Conservation (phyloP, 1,140 invertebrate genomes). For the Pseudomyrmex dendroicus region DNA sequence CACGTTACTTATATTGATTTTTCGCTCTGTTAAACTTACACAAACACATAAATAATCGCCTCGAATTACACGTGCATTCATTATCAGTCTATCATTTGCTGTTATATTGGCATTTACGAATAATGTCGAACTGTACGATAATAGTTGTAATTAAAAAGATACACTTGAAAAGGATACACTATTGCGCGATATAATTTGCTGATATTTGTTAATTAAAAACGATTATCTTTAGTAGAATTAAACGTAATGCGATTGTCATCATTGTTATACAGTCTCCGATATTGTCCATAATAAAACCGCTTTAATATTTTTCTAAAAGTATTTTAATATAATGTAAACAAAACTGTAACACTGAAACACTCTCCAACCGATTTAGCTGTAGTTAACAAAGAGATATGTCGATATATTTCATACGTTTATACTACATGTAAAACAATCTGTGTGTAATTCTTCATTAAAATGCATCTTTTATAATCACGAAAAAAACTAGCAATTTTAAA, state of each 20-base stretch:
- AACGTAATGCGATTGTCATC: background rate
- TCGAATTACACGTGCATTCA: background rate
- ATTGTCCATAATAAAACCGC: too few species aligned
- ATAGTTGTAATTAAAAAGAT: slow-evolving; percentile 11
- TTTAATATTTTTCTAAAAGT: too few species aligned
- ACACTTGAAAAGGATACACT: background rate
- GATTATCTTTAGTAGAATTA: slow-evolving; percentile 9
- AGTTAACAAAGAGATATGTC: too few species aligned
- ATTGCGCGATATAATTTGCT: background rate
- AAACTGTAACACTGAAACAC: too few species aligned
- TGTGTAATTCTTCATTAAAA: slow-evolving; percentile 35
- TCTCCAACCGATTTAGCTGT: too few species aligned
- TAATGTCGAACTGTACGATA: slow-evolving; percentile 1
- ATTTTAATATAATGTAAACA: too few species aligned
- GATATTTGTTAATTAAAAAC: slow-evolving; percentile 11
- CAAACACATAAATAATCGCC: slow-evolving; percentile 15
- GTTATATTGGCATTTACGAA: slow-evolving; percentile 4
- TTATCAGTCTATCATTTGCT: slow-evolving; percentile 11
- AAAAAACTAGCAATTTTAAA: slow-evolving; percentile 2
- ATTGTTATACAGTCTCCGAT: too few species aligned
- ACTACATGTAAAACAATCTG: too few species aligned
- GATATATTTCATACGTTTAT: too few species aligned
- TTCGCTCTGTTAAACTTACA: slow-evolving; percentile 14
- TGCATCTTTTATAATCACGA: background rate
- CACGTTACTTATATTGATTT: slow-evolving; percentile 10